These are phyloP conservation scores for Philotrypesis tridentata DNA, from an alignment of 1,140 invertebrate species.

Conservation along the genomic window DNA sequence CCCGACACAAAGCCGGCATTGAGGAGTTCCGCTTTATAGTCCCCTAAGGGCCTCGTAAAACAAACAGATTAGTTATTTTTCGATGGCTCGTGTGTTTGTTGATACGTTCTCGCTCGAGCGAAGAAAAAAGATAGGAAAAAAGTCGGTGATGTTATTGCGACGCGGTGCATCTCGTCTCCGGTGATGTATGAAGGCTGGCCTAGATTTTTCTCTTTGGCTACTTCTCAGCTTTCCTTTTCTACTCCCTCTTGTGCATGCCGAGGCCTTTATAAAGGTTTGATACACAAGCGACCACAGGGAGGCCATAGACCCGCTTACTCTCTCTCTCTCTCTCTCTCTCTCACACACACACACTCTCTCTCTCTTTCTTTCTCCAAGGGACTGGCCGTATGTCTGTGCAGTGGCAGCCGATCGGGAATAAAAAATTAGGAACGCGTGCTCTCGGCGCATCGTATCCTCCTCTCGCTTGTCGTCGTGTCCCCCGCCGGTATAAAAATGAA, in stretches of 20 bases:
- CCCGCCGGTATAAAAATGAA: constrained; percentile 25
- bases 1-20: constrained; percentile 14
- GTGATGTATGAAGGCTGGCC: constrained; percentile 34
- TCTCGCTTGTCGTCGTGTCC: background rate
- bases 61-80: constrained; percentile 44
- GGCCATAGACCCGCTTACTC: background rate
- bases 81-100: constrained; percentile 15
- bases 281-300: background rate
- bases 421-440: constrained; percentile 35
- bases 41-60: constrained; percentile 29
- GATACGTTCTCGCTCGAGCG: background rate
- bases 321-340: too few relatives aligned
- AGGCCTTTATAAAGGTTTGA: constrained; percentile 1
- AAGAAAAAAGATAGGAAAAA: background rate
- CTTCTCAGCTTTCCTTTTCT: background rate
- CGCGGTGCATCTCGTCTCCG: background rate
- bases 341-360: too few relatives aligned
- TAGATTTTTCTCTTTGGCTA: constrained; percentile 25
- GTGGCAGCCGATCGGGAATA: constrained; percentile 3
- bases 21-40: background rate
- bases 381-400: background rate
- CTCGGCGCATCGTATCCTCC: constrained; percentile 18
- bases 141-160: background rate
- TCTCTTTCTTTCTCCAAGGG: background rate
- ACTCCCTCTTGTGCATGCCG: background rate